phyloP scores from a whole-genome alignment of 2,888 invertebrate genomes.

The Fissipunctia ypsillon region DNA sequence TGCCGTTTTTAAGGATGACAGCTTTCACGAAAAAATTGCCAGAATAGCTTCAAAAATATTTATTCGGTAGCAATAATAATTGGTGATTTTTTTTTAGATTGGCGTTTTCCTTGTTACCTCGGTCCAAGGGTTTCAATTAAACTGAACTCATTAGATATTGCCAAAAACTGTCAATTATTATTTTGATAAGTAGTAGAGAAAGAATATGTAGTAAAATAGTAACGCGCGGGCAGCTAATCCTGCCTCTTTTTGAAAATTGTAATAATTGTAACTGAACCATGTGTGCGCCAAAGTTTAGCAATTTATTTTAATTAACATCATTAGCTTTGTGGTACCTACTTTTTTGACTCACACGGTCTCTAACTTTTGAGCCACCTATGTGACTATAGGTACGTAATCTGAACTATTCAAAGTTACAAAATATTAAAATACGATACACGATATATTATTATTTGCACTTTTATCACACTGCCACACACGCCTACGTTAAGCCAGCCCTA shows the following conservation, averaged over 20 bases:
- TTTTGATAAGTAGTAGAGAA: neutral
- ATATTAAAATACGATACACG: neutral
- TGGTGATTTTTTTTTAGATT: constrained; percentile 4
- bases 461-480: neutral
- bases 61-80: constrained; percentile 25
- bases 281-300: too few species aligned
- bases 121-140: neutral
- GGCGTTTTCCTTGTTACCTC: neutral
- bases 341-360: neutral
- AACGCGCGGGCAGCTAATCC: neutral
- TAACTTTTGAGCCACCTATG: neutral
- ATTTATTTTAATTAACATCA: too few species aligned
- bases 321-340: neutral
- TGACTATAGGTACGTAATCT: neutral
- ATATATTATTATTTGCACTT: neutral
- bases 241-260: neutral
- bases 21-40: constrained; percentile 25
- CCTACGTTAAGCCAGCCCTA: constrained; percentile 1
- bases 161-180: neutral
- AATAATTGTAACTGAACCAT: neutral
- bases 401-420: neutral
- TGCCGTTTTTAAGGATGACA: constrained; percentile 51
- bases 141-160: neutral
- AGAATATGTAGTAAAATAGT: neutral
- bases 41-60: constrained; percentile 31